Evolutionary conservation across 2,888 invertebrate species (phyloP).

Genomic region (Pimpla rufipes): DNA sequence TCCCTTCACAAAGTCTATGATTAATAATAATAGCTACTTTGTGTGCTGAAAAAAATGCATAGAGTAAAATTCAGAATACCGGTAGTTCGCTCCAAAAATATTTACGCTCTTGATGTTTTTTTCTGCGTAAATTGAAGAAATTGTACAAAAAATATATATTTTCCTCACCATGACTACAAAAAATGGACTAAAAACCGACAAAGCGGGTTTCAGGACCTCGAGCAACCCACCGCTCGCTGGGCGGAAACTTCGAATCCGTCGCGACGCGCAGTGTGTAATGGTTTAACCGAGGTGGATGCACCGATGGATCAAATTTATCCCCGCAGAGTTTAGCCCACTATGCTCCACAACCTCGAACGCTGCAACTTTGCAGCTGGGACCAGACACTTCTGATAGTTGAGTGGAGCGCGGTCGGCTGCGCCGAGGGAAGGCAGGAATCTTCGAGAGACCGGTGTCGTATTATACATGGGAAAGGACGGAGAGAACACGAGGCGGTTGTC

Average conservation of each 20-base stretch:
- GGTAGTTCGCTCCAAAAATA: no score
- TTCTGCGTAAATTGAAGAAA: no score
- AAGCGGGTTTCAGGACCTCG: no score
- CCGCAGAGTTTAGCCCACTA: not conserved
- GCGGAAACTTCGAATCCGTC: not conserved
- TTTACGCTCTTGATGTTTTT: no score
- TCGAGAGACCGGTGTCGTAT: not conserved
- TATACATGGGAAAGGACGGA: not conserved
- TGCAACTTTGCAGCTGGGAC: not conserved
- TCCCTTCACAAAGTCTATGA: no score
- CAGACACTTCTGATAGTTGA: conserved; percentile 21
- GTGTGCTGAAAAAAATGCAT: no score
- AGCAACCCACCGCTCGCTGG: not conserved
- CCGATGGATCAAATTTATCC: conserved; percentile 24
- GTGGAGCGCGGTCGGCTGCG: not conserved
- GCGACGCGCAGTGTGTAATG: not conserved
- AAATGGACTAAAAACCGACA: no score
- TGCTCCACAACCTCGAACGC: not conserved
- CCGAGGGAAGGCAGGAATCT: conserved; percentile 7
- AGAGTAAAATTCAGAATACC: no score
- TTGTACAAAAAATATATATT: no score
- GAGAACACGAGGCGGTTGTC: conserved; percentile 11
- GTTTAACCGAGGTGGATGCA: not conserved
- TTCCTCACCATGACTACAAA: no score
- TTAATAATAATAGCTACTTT: no score